Percentiles rank a stretch among this genome's conserved stretches.
phyloP scores from a whole-genome alignment of 1,140 invertebrate species.

The Plutomurus gul region DNA sequence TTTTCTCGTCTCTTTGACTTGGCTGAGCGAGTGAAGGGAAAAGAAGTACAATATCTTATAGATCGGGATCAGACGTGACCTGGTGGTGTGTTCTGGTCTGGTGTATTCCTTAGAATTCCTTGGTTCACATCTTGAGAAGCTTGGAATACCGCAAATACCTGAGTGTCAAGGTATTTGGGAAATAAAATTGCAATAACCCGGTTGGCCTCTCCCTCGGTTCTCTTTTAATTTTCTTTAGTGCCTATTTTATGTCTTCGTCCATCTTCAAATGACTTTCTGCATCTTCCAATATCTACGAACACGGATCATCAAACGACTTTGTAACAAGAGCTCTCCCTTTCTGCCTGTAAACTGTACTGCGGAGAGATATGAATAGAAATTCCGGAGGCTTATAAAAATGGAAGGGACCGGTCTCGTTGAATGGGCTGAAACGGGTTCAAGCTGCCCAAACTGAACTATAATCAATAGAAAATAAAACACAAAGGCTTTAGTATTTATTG shows the following conservation, averaged over 20 bases:
- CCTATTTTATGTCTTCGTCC: neutral
- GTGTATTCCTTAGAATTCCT: slow-evolving; percentile 2
- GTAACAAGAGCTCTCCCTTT: neutral
- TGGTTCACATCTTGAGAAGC: neutral
- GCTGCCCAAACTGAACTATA: too few species aligned
- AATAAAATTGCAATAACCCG: slow-evolving; percentile 18
- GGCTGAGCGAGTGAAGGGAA: too few species aligned
- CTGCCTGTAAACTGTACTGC: neutral
- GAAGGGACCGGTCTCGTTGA: too few species aligned
- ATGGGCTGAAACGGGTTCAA: too few species aligned
- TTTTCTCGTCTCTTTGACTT: too few species aligned
- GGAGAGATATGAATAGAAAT: too few species aligned
- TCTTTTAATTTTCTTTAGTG: slow-evolving; percentile 20
- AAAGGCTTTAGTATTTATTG: neutral
- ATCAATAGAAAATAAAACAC: neutral
- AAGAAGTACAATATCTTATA: too few species aligned
- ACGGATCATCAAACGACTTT: neutral
- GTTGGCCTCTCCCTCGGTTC: neutral
- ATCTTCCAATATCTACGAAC: neutral
- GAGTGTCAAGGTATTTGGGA: slow-evolving; percentile 14
- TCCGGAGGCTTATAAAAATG: too few species aligned
- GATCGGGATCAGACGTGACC: too few species aligned
- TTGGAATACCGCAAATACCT: slow-evolving; percentile 20
- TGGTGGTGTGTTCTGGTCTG: too few species aligned
- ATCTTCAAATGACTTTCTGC: slow-evolving; percentile 5